These are phyloP conservation scores for Eutrigla gurnardus DNA, from an alignment of 2,797 vertebrate genomes.

Conservation along the genomic window DNA sequence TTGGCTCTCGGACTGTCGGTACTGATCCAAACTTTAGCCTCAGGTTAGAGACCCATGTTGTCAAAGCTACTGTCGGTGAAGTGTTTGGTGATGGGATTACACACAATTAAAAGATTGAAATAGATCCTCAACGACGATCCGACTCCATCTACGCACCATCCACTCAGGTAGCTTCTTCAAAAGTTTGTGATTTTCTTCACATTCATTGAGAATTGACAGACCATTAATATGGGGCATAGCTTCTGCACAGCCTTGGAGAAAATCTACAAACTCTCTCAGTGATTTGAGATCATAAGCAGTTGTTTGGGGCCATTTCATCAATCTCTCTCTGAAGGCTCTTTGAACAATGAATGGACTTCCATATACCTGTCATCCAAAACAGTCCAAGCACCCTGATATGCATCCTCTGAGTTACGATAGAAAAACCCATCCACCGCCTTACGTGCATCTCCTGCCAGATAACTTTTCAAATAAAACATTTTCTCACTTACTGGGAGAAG, in stretches of 20 bases:
- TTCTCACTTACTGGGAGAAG: slow-evolving; percentile 35
- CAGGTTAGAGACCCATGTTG: too few relatives aligned
- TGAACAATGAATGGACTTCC: slow-evolving; percentile 39
- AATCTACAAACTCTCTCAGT: slow-evolving; percentile 44
- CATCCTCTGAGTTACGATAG: slow-evolving; percentile 13
- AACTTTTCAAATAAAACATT: slow-evolving; percentile 46
- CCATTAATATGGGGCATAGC: slow-evolving; percentile 47
- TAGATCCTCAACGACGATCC: too few relatives aligned
- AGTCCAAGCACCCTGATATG: slow-evolving; percentile 11
- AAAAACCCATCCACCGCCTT: slow-evolving; percentile 53
- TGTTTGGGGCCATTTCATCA: slow-evolving; percentile 49
- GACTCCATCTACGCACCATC: slow-evolving; percentile 42
- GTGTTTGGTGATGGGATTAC: too few relatives aligned
- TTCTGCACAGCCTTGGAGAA: slow-evolving; percentile 36
- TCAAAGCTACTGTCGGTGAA: too few relatives aligned
- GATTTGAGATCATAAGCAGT: slow-evolving; percentile 8
- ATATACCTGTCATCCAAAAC: too few relatives aligned
- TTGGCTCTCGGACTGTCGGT: too few relatives aligned
- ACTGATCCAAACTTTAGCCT: too few relatives aligned
- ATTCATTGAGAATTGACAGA: slow-evolving; percentile 41
- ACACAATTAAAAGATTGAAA: too few relatives aligned
- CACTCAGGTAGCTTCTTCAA: slow-evolving; percentile 48
- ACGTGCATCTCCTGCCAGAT: slow-evolving; percentile 34
- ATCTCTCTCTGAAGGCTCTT: slow-evolving; percentile 40
- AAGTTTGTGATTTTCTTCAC: slow-evolving; percentile 48